Conservation (phyloP, 2,888 invertebrate species). For the Protonemura montana region DNA sequence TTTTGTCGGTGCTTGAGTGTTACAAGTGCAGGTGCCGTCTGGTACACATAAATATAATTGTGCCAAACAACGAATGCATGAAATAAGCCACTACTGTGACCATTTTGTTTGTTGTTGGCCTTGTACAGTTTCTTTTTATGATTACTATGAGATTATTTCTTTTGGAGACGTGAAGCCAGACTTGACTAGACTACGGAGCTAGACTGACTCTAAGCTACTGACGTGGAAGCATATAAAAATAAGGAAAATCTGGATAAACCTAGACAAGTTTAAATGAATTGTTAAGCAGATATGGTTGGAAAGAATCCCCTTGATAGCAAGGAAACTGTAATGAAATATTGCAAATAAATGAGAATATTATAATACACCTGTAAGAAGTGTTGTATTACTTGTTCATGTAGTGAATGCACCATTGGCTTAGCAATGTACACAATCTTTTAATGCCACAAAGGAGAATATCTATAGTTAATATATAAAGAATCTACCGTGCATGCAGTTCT, state of each 20-base stretch:
- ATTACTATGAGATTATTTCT: no score
- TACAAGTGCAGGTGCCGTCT: no score
- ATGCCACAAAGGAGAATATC: background rate
- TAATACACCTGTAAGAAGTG: background rate
- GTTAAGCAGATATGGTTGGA: background rate
- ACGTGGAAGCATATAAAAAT: background rate
- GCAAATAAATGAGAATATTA: background rate
- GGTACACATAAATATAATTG: no score
- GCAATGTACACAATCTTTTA: background rate
- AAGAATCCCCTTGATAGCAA: background rate
- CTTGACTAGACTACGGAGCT: no score
- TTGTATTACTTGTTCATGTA: background rate
- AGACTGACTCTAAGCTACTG: background rate
- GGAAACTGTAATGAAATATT: background rate
- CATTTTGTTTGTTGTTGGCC: no score
- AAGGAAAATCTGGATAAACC: background rate
- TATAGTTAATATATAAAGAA: slow-evolving; percentile 7
- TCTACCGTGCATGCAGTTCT: background rate
- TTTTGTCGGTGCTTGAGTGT: no score
- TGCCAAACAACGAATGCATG: no score
- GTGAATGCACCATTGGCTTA: background rate
- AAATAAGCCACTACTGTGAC: no score
- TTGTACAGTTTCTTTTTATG: no score
- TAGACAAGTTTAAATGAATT: background rate
- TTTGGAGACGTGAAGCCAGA: no score